These are phyloP conservation scores for Holacanthus passer DNA, from an alignment of 2,113 vertebrate genomes.

Conservation along the genomic window DNA sequence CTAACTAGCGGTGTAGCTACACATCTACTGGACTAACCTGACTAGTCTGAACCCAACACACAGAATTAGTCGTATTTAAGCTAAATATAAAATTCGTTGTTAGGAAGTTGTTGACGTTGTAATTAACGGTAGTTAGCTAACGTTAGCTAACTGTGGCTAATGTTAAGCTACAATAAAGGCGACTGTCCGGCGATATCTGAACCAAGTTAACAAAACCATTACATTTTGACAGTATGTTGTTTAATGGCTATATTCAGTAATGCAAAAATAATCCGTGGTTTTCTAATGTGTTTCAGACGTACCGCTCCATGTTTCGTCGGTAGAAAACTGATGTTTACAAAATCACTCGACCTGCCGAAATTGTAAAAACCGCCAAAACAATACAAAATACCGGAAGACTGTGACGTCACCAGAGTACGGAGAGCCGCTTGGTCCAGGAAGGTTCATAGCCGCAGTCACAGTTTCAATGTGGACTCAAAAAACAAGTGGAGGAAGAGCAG, in stretches of 20 bases:
- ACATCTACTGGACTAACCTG: no score
- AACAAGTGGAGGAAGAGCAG: no score
- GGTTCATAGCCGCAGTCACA: no score
- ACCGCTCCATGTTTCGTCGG: slow-evolving; percentile 72
- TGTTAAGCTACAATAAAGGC: neutral
- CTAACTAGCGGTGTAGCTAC: neutral
- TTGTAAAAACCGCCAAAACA: slow-evolving; percentile 60
- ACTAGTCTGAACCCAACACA: neutral
- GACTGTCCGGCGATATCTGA: neutral
- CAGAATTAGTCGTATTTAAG: neutral
- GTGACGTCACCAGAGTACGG: slow-evolving; percentile 56
- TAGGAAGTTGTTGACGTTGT: neutral
- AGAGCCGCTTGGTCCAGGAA: slow-evolving; percentile 23
- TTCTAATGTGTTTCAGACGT: slow-evolving; percentile 23
- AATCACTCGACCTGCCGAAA: neutral
- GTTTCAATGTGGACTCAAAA: no score
- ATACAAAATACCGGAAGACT: neutral
- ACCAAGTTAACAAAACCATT: neutral
- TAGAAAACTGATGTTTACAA: neutral
- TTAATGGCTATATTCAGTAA: rapidly evolving
- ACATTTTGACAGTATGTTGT: neutral
- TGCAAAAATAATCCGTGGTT: rapidly evolving
- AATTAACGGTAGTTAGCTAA: neutral
- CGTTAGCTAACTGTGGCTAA: slow-evolving; percentile 6
- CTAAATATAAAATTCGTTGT: neutral